Percentiles rank a stretch among this genome's conserved stretches.
phyloP scores from a whole-genome alignment of 1,140 invertebrate genomes.

The Ladona fulva region DNA sequence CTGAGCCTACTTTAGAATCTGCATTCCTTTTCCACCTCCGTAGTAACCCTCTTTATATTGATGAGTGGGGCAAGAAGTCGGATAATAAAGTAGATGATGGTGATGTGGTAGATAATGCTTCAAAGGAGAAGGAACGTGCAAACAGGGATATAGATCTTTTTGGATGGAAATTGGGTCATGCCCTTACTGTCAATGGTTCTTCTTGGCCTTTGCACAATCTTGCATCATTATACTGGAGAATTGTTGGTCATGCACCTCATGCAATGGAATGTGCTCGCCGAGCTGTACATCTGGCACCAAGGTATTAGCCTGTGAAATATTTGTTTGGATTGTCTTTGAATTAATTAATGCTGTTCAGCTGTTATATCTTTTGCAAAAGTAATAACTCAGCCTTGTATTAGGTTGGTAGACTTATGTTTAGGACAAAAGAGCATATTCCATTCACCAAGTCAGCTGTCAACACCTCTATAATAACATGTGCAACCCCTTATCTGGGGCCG shows the following conservation, averaged over 20 bases:
- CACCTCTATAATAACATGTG: no score
- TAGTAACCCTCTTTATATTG: neutral
- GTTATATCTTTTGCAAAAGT: no score
- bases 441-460: no score
- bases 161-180: conserved; percentile 53
- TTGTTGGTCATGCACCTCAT: conserved; percentile 63
- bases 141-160: conserved; percentile 51
- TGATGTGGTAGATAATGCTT: neutral
- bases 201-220: conserved; percentile 81
- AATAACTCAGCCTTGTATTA: no score
- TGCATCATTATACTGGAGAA: conserved; percentile 76
- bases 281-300: conserved; percentile 67
- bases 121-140: conserved; percentile 32
- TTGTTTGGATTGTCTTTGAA: no score
- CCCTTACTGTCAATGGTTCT: conserved; percentile 56
- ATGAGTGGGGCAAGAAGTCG: neutral
- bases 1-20: neutral
- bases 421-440: no score
- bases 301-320: no score
- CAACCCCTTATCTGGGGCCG: no score
- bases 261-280: conserved; percentile 72
- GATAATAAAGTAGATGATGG: neutral
- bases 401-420: no score
- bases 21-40: neutral
- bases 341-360: no score